Base-by-base conservation (phyloP, 2,797 vertebrate genomes). In the Vultur gryphus region DNA sequence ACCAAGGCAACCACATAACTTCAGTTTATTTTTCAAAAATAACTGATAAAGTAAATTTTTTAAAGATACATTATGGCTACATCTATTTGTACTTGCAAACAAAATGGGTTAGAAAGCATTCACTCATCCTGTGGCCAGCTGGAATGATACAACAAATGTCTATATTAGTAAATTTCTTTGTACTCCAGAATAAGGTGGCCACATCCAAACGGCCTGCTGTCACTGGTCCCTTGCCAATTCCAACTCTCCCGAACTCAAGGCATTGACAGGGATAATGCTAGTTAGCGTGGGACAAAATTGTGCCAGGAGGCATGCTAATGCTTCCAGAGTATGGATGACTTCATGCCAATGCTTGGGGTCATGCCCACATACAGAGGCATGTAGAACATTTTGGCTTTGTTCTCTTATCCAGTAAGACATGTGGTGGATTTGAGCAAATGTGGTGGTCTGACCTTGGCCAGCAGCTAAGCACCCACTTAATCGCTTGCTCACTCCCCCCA, bases 161-260 rank as follows among this genome's bases (percentile, higher is more conserved):
- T 76, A 6, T 26, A 51, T 65, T 57, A 64, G 61, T 81, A 54
- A 52, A 86, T 81, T 84, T 61, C 15, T 86, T 86, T 84, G 41
- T 65, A 51, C 15, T 82, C 62, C 70, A 93, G 37, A 91, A 65
- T 43, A 61, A 87, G 25, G 70, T 79, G 70, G 39, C 49, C 51
- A 58, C 39, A 62, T 90, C 70, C 84, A 89, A 94, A 91, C 48
- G 62, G 43, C 48, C 43, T 71, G 52, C 58, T 83, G 67, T 57
- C 54, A 58, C 26, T 29, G n/a, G 7, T 78, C 8, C 23, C 31
- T 84, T 69, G 75, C 62, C 54, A 76, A 4, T 84, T 76, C 66
- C 25, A 82, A 3, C 81, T 84, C 29, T 49, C 41, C 54, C 0
- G 0, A 65, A 43, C 35, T 61, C 33, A 8, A 17, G 46, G 35